Evolutionary conservation across 2,797 vertebrate species (phyloP), one percentile per base, ranked within the genome.

Genomic region (Chaenodraco wilsoni): DNA sequence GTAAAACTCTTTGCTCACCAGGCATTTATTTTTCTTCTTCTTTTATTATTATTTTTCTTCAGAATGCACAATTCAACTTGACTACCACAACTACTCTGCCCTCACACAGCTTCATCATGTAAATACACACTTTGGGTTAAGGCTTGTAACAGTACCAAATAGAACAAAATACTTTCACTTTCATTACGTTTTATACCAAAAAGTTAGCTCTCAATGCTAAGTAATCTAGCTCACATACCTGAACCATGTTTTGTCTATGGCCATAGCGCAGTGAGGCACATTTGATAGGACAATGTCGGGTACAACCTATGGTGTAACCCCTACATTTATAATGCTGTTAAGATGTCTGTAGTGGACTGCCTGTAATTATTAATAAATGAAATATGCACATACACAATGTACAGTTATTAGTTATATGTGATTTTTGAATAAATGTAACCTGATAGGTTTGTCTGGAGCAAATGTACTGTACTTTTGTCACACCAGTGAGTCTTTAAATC

Each of bases 311-410:
- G 27, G 76, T 78, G 5, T 54, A 66, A 82, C 23, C 44, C 69
- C 52, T 74, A 56, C 65, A 61, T 68, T 81, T 70, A 86, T 86
- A 87, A 92, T 90, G 81, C 84, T 79, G 90, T 89, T 85, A 87
- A 84, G 69, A 88, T 88, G 65, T 91, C 79, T 91, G 70, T 88
- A 86, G 80, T 84, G 72, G 64, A 79, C 75, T 91, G 85, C 89
- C 89, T 94, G 89, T 90, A 91, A 92, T 92, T 90, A 91, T 85
- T 88, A 93, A 86, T 93, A 92, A 92, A 92, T 48, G 13, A 91
- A 79, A 65, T 74, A 89, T 84, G 72, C 67, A 74, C 69, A 70
- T 70, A 88, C 79, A 81, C 63, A 77, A 76, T 94, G 91, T 93
- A 92, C 88, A 93, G 85, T 83, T 91, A 70, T 90, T 91, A 91